Conservation (phyloP, 2,797 vertebrate species). For the Gymnopithys bicolor region DNA sequence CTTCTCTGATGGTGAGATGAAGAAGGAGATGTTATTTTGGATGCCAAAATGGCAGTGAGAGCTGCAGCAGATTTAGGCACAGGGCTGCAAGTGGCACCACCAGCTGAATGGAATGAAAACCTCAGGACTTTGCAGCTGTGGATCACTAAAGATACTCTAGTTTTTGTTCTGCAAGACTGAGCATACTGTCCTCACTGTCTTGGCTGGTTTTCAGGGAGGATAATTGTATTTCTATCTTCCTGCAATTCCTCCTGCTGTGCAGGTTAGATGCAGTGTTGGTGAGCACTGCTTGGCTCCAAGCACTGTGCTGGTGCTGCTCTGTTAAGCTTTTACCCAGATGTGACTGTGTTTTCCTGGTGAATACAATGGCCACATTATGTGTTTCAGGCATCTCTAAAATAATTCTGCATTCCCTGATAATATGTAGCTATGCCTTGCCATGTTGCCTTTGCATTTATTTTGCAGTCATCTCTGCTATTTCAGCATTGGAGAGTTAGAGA, state of each 20-base stretch:
- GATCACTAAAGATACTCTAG: neutral
- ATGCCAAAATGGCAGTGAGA: neutral
- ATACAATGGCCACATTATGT: neutral
- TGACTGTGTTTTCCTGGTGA: neutral
- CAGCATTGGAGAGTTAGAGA: neutral
- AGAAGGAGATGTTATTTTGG: neutral
- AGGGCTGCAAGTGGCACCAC: neutral
- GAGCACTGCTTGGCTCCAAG: neutral
- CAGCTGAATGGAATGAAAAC: neutral
- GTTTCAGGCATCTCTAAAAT: neutral
- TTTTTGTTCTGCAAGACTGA: neutral
- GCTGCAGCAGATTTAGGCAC: neutral
- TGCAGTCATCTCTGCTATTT: neutral
- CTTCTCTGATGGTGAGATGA: neutral
- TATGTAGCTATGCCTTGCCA: accelerated
- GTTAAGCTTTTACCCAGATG: neutral
- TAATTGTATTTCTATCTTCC: constrained; percentile 17
- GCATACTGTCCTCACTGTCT: neutral
- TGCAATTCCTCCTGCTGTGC: neutral
- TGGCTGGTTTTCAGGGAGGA: neutral
- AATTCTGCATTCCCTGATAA: neutral
- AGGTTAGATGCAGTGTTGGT: neutral
- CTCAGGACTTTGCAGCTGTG: neutral
- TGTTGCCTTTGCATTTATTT: neutral
- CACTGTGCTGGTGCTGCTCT: neutral